A percentile compares a stretch with the other conserved stretches of the same genome.
phyloP scores from a whole-genome alignment of 2,888 invertebrate species.

The Hybos culiciformis region DNA sequence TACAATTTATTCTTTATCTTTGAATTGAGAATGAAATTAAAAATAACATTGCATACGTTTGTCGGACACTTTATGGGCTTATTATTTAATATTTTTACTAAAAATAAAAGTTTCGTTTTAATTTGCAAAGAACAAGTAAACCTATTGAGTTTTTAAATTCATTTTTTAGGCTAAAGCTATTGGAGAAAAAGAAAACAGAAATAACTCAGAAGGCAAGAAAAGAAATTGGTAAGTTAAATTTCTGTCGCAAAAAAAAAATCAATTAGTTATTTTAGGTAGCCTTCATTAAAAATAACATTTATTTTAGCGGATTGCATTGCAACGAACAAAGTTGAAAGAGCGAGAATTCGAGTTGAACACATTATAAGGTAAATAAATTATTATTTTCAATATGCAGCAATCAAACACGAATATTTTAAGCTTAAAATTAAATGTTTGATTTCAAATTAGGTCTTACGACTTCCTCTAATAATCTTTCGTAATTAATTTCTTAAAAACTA shows the following conservation, averaged over 20 bases:
- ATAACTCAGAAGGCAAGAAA: constrained; percentile 81
- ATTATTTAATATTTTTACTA: no score
- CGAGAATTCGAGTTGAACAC: constrained; percentile 94
- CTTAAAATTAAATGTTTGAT: background rate
- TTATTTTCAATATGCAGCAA: background rate
- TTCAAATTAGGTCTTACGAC: no score
- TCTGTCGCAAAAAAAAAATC: background rate
- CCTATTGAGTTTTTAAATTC: no score
- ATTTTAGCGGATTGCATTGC: constrained; percentile 91
- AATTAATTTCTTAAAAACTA: no score
- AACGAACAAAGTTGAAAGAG: constrained; percentile 73
- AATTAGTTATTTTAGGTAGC: constrained; percentile 56
- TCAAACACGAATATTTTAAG: background rate
- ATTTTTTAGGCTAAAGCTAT: constrained; percentile 80
- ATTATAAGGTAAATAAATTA: constrained; percentile 60
- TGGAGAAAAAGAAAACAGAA: constrained; percentile 97
- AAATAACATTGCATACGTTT: no score
- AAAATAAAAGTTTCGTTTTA: no score
- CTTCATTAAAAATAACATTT: no score
- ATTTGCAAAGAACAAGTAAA: no score
- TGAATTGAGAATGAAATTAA: no score
- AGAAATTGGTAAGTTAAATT: constrained; percentile 50
- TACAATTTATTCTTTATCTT: no score
- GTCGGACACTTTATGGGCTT: no score
- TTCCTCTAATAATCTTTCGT: no score